These are phyloP conservation scores for Lagocephalus sceleratus DNA, from an alignment of 2,797 vertebrate species.

Conservation along the genomic window DNA sequence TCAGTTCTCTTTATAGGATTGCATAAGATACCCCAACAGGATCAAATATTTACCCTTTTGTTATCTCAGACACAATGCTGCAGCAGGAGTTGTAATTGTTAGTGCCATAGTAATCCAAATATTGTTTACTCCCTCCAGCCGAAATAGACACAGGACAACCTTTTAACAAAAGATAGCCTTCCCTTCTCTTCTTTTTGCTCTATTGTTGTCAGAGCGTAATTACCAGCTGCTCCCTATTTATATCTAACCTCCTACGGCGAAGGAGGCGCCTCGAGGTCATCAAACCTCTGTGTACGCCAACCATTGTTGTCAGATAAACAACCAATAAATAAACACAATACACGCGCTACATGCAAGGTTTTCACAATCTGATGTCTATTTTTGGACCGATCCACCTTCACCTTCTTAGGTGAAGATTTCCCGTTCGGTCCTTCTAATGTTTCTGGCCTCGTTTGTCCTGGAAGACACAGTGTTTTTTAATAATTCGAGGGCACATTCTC, in stretches of 20 bases:
- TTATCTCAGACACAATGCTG: neutral
- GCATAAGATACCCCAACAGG: neutral
- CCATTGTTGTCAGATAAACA: conserved; percentile 71
- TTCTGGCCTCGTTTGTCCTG: conserved; percentile 4
- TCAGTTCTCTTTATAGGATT: no score
- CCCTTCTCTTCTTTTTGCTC: conserved; percentile 18
- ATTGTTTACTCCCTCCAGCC: conserved; percentile 15
- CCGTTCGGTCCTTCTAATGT: conserved; percentile 27
- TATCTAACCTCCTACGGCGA: conserved; percentile 30
- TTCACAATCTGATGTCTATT: conserved; percentile 18
- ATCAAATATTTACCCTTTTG: neutral
- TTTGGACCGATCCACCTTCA: conserved; percentile 12
- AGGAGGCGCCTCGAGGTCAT: conserved; percentile 30
- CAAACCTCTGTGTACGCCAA: conserved; percentile 45
- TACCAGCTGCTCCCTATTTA: conserved; percentile 47
- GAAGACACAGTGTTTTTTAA: no score
- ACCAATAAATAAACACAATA: conserved; percentile 45
- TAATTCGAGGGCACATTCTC: neutral
- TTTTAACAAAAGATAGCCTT: conserved; percentile 40
- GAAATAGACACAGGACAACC: conserved; percentile 36
- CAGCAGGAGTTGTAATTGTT: neutral
- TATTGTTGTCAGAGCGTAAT: conserved; percentile 40
- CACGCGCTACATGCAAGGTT: conserved; percentile 10
- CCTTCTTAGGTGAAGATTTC: conserved; percentile 31
- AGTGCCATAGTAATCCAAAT: neutral